phyloP scores from a whole-genome alignment of 2,797 vertebrate genomes.

The Macropus fuliginosus region DNA sequence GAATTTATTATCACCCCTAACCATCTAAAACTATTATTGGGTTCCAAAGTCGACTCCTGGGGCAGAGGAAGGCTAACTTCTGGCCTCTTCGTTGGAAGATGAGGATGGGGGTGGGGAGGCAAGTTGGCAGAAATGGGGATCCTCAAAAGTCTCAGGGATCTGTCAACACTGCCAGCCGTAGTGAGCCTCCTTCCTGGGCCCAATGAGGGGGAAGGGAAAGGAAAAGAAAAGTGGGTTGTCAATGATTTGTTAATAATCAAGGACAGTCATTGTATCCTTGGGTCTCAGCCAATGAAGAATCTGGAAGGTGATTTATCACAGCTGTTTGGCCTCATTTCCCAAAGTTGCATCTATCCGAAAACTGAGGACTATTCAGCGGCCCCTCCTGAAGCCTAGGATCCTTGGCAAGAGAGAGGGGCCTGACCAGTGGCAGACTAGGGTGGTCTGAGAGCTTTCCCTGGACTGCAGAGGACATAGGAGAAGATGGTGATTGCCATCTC shows the following conservation, averaged over 20 bases:
- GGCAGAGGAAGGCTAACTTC: background rate
- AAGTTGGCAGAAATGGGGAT: background rate
- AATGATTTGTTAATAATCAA: background rate
- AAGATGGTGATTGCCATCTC: background rate
- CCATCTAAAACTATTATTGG: background rate
- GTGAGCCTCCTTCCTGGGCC: background rate
- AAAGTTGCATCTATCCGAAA: background rate
- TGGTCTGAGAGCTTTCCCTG: background rate
- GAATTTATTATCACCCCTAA: background rate
- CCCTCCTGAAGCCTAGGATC: background rate
- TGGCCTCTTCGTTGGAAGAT: background rate
- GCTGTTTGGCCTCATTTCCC: background rate
- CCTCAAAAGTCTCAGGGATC: background rate
- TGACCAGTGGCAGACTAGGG: background rate
- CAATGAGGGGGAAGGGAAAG: background rate
- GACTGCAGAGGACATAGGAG: no score
- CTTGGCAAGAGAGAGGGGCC: no score
- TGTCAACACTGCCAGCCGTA: background rate
- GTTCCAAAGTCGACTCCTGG: background rate
- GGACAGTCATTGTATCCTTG: background rate
- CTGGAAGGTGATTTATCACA: background rate
- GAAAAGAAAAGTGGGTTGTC: background rate
- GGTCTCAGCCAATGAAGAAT: background rate
- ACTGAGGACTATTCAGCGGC: no score
- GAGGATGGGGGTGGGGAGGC: background rate